Percentiles rank a stretch among this genome's conserved stretches.
Conservation (phyloP, 2,797 vertebrate genomes). For the Micrastur ruficollis region DNA sequence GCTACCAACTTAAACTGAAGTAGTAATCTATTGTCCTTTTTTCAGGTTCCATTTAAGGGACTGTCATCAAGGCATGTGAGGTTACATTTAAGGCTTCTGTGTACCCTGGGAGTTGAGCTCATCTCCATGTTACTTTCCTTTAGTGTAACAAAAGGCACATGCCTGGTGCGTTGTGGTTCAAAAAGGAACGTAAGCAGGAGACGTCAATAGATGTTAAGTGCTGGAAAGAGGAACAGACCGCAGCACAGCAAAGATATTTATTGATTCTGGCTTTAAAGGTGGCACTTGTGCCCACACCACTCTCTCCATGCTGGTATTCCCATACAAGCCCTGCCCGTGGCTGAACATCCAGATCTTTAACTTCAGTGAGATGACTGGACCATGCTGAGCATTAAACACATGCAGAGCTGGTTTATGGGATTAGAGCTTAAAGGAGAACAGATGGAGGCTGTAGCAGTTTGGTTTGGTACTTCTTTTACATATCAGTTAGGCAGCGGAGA, state of each 20-base stretch:
- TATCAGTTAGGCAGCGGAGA: not conserved
- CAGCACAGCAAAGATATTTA: not conserved
- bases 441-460: not conserved
- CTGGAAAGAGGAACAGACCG: not conserved
- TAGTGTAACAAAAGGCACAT: not conserved
- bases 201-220: not conserved
- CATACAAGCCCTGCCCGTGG: not conserved
- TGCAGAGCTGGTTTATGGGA: not conserved
- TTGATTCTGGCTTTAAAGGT: not conserved
- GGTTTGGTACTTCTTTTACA: not conserved
- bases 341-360: not conserved
- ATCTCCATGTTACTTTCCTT: not conserved
- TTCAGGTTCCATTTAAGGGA: not conserved
- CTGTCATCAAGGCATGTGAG: not conserved
- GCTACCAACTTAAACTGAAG: not conserved
- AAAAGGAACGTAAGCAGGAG: not conserved
- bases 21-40: not conserved
- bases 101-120: not conserved
- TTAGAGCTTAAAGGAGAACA: not conserved
- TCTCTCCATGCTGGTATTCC: not conserved
- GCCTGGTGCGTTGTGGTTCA: fast-evolving
- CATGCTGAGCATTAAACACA: not conserved
- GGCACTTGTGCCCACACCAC: not conserved
- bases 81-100: not conserved
- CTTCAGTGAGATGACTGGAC: not conserved